These are phyloP conservation scores for Protaetia brevitarsis DNA, from an alignment of 1,140 invertebrate species.

Conservation along the genomic window DNA sequence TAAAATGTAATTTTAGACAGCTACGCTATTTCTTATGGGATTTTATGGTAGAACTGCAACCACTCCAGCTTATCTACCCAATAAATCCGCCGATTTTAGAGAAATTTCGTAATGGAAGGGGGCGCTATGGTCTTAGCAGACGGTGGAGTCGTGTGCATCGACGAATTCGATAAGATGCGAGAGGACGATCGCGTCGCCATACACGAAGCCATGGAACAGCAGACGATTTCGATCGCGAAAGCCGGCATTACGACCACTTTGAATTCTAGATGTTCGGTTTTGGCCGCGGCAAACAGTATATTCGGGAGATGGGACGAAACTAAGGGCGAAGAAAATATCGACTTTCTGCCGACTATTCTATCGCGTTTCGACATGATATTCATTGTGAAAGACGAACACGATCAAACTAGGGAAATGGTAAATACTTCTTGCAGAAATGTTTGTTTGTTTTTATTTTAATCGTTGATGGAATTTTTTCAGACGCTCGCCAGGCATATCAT, in stretches of 20 bases:
- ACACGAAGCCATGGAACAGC: constrained; percentile 99
- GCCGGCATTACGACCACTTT: constrained; percentile 98
- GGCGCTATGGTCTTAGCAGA: constrained; percentile 99
- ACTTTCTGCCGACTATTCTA: constrained; percentile 99
- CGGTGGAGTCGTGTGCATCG: constrained; percentile 98
- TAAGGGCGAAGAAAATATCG: constrained; percentile 98
- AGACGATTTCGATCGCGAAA: constrained; percentile 99
- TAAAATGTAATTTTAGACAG: too few relatives aligned
- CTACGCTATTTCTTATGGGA: too few relatives aligned
- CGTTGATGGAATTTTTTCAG: too few relatives aligned
- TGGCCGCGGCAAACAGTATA: constrained; percentile 98
- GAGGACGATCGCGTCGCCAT: constrained; percentile 99
- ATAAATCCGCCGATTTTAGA: constrained; percentile 54
- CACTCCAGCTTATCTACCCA: too few relatives aligned
- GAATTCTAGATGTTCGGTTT: constrained; percentile 96
- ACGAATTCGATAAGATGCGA: constrained; percentile 99
- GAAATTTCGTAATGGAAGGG: constrained; percentile 99
- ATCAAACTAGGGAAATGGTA: constrained; percentile 83
- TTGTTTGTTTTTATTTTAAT: too few relatives aligned
- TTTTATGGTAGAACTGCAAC: too few relatives aligned
- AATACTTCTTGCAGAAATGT: constrained; percentile 26
- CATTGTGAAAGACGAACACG: constrained; percentile 97
- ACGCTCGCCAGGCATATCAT: constrained; percentile 96
- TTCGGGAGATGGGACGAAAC: constrained; percentile 99
- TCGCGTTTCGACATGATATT: constrained; percentile 99